Percentiles rank a stretch among this genome's conserved stretches.
Evolutionary conservation across 2,113 vertebrate species (phyloP).

Genomic region (Centropristis striata): DNA sequence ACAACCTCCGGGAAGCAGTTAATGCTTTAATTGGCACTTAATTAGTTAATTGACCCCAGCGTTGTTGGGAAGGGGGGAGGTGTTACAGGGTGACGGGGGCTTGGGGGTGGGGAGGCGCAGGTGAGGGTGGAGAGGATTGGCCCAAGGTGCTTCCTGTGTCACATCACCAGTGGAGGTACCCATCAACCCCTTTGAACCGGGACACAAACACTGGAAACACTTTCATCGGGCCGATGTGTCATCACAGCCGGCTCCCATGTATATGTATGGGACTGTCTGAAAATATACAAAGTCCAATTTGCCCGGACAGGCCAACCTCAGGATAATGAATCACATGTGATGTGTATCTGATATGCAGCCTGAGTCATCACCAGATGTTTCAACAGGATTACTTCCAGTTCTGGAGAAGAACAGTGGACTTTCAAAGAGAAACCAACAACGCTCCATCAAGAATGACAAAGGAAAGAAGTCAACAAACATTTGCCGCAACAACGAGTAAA

Average conservation of each 20-base stretch:
- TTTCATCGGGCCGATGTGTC: conserved; percentile 81
- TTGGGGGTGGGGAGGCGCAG: conserved; percentile 58
- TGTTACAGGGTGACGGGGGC: conserved; percentile 10
- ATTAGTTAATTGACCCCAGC: conserved; percentile 81
- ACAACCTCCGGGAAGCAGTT: conserved; percentile 65
- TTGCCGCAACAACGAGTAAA: conserved; percentile 49
- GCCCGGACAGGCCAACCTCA: conserved; percentile 79
- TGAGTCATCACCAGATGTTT: conserved; percentile 86
- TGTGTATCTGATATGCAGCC: conserved; percentile 80
- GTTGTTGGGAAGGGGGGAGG: conserved; percentile 23
- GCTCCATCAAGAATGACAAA: conserved; percentile 50
- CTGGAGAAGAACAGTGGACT: conserved; percentile 54
- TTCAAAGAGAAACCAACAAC: conserved; percentile 66
- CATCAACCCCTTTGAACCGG: conserved; percentile 77
- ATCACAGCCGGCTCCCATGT: conserved; percentile 82
- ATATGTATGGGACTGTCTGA: conserved; percentile 83
- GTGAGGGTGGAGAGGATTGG: conserved; percentile 76
- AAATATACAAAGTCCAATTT: conserved; percentile 86
- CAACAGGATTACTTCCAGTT: conserved; percentile 79
- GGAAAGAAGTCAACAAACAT: conserved; percentile 67
- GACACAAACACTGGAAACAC: conserved; percentile 81
- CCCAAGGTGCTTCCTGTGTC: conserved; percentile 82
- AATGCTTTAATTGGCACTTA: conserved; percentile 81
- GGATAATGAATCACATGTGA: conserved; percentile 84
- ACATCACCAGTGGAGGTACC: conserved; percentile 73